A percentile compares a stretch with the other conserved stretches of the same genome.
These are phyloP conservation scores for Hoplodrina ambigua DNA, from an alignment of 2,888 invertebrate genomes.

Conservation along the genomic window DNA sequence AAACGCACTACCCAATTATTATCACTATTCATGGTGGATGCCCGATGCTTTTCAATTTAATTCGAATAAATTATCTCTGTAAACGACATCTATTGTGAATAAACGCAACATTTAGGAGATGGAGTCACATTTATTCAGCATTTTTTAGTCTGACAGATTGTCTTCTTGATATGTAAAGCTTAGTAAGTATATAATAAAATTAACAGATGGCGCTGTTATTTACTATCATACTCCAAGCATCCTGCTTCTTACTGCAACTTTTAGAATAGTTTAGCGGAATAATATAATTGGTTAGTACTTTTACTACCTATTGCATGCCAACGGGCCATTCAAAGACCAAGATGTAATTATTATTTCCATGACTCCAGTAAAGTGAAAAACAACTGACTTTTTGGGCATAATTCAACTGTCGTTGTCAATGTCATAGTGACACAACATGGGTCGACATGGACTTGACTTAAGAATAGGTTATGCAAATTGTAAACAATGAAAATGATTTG, in stretches of 20 bases:
- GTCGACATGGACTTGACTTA: background rate
- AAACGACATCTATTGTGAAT: slow-evolving; percentile 38
- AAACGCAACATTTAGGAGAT: background rate
- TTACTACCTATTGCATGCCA: too few relatives aligned
- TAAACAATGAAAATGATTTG: slow-evolving; percentile 45
- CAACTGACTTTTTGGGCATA: too few relatives aligned
- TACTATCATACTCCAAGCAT: too few relatives aligned
- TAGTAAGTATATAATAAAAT: background rate
- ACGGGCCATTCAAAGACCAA: too few relatives aligned
- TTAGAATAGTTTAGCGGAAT: too few relatives aligned
- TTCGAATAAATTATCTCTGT: background rate
- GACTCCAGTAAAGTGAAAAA: too few relatives aligned
- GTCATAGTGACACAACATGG: background rate
- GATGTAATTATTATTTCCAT: too few relatives aligned
- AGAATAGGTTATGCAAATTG: slow-evolving; percentile 28
- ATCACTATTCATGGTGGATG: background rate
- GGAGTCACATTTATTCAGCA: background rate
- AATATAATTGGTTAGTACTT: too few relatives aligned
- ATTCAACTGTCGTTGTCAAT: slow-evolving; percentile 6
- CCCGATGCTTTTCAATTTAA: background rate
- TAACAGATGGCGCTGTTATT: slow-evolving; percentile 28
- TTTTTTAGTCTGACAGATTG: background rate
- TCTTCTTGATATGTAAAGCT: background rate
- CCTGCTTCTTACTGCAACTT: too few relatives aligned
- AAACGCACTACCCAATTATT: slow-evolving; percentile 12